Percentiles rank a stretch among this genome's conserved stretches.
Evolutionary conservation across 2,888 invertebrate species (phyloP).

Genomic region (Trachelus iudaicus): DNA sequence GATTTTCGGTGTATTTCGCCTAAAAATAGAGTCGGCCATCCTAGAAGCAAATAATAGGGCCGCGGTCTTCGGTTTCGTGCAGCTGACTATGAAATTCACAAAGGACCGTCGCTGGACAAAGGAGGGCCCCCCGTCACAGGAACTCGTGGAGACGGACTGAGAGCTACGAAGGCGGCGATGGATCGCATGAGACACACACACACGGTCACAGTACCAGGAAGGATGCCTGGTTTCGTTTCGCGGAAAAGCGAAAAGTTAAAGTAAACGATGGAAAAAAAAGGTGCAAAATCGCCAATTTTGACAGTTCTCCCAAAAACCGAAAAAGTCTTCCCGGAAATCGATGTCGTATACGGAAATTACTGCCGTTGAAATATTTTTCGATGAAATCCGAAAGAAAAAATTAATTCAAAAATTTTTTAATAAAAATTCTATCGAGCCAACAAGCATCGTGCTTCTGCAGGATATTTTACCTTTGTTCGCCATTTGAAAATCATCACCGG

Average conservation of each 20-base stretch:
- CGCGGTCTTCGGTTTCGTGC: constrained; percentile 44
- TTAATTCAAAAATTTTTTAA: no score
- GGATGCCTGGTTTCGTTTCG: constrained; percentile 24
- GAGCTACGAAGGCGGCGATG: constrained; percentile 5
- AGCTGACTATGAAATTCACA: constrained; percentile 55
- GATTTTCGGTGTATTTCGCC: constrained; percentile 38
- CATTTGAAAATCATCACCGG: neutral
- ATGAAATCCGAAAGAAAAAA: no score
- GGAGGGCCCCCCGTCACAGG: constrained; percentile 36
- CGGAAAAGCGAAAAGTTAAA: constrained; percentile 5
- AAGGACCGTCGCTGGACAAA: constrained; percentile 51
- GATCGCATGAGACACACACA: neutral
- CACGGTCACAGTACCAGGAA: constrained; percentile 8
- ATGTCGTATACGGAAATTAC: constrained; percentile 39
- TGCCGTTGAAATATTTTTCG: constrained; percentile 8
- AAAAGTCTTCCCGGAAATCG: constrained; percentile 13
- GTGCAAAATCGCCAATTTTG: neutral
- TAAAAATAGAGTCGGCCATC: constrained; percentile 51
- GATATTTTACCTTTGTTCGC: neutral
- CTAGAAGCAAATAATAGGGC: constrained; percentile 47
- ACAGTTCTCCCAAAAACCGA: neutral
- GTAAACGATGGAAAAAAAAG: neutral
- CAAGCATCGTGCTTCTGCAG: neutral
- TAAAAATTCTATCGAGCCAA: no score
- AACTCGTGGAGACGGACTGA: constrained; percentile 29